Evolutionary conservation across 1,140 invertebrate genomes (phyloP).

Genomic region (Halotydeus destructor): DNA sequence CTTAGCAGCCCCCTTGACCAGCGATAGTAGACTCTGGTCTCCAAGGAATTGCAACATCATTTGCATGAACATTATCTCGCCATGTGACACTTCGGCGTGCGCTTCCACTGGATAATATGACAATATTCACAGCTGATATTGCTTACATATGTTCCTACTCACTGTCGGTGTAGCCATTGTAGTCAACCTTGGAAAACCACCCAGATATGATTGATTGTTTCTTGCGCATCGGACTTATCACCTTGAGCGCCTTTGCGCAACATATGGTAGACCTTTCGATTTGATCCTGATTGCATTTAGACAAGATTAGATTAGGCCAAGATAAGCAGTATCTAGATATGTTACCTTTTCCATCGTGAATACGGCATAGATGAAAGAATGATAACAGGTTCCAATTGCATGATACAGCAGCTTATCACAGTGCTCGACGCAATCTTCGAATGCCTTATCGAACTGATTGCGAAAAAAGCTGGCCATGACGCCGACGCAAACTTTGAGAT

Average conservation of each 20-base stretch:
- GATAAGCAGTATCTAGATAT: neutral
- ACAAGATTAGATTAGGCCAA: neutral
- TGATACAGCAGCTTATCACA: too few species aligned
- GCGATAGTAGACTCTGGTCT: slow-evolving; percentile 81
- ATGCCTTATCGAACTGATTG: too few species aligned
- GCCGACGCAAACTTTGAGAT: too few species aligned
- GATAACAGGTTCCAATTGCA: too few species aligned
- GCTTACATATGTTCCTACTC: neutral
- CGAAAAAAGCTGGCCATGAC: too few species aligned
- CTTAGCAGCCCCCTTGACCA: slow-evolving; percentile 78
- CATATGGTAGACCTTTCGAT: neutral
- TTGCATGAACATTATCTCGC: slow-evolving; percentile 65
- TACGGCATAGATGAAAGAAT: too few species aligned
- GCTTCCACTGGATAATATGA: slow-evolving; percentile 59
- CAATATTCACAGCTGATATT: too few species aligned
- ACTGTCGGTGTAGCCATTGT: slow-evolving; percentile 1
- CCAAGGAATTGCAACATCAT: slow-evolving; percentile 79
- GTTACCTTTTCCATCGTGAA: neutral
- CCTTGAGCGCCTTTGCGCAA: neutral
- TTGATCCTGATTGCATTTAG: neutral
- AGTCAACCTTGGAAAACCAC: neutral
- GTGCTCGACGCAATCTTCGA: too few species aligned
- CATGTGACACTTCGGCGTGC: slow-evolving; percentile 84
- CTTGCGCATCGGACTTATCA: neutral
- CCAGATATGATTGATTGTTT: neutral